Base-by-base conservation (phyloP, 92 coral and sea anemone species). In the Porites lobata region DNA sequence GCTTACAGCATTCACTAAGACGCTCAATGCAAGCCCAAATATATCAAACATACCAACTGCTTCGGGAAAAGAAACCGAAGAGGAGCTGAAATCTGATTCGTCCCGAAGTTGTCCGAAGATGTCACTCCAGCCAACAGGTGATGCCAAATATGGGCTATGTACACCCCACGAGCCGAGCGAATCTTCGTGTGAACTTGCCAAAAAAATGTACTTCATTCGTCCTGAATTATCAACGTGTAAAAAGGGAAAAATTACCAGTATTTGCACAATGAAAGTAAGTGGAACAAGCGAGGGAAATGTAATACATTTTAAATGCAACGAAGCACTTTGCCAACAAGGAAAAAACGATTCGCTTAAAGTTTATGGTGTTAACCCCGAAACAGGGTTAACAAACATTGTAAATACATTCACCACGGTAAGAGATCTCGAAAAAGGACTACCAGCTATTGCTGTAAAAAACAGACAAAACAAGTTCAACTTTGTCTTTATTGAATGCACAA, bases 401-500 rank as follows among this genome's bases (percentile, higher is more conserved):
- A 84, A 76, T 14, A 21, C 66, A 52, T 79, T 77, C 38, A 26
- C 62, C n/a, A 87, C 78, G 1, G 17, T 54, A 15, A 51, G 73
- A 26, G 81, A 84, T 9, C 87, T 94, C 11, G 92, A 94, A 56
- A 72, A 65, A 50, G 95, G 89, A 29, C 82, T 94, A 47, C 75
- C 74, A 10, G 62, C 14, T 6, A 80, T 85, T 12, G 80, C 90
- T 3, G 24, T 62, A n/a, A 90, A 65, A 76, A 84, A 86, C 57
- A 87, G 58, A 67, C 65, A 83, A 22, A 81, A 72, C 2, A 87
- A 76, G 38, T 72, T 90, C 21, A 84, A 94, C 83, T 92, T 94
- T 75, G 80, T 92, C 26, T 91, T 94, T 17, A 76, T 94, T 58
- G 90, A 91, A 43, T 94, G 98, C 68, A 21, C 29, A 43, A 66